Evolutionary conservation across 2,797 vertebrate species (phyloP).

Genomic region (Apodemus agrarius): DNA sequence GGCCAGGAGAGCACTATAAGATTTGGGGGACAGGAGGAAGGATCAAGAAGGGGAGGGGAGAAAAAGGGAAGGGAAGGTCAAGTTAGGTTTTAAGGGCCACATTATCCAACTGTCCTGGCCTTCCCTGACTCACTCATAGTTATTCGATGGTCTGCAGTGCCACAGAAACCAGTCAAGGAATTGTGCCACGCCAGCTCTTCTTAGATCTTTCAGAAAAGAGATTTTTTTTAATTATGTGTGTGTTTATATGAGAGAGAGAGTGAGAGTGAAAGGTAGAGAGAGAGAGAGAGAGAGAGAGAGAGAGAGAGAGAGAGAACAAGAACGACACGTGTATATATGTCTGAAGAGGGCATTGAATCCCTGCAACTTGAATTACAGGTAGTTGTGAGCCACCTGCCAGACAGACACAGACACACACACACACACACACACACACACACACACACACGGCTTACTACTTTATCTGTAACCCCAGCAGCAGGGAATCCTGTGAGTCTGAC

Average conservation of each 20-base stretch:
- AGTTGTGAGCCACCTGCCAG: background rate
- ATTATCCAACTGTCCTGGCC: background rate
- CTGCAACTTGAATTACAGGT: background rate
- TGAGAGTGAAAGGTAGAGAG: too few species aligned
- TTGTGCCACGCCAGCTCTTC: slow-evolving; percentile 1
- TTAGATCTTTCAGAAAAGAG: background rate
- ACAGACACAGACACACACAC: too few species aligned
- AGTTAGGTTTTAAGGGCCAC: background rate
- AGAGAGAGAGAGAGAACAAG: too few species aligned
- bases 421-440: background rate
- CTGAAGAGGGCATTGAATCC: background rate
- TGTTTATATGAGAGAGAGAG: background rate
- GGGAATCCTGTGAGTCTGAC: too few species aligned
- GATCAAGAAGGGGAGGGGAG: too few species aligned
- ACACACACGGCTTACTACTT: background rate
- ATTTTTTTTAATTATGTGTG: background rate
- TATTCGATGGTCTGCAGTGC: background rate
- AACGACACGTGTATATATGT: too few species aligned
- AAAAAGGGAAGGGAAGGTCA: too few species aligned
- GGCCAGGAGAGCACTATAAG: background rate
- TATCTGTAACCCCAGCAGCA: background rate
- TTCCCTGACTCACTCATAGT: slow-evolving; percentile 21
- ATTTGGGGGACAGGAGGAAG: too few species aligned
- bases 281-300: too few species aligned
- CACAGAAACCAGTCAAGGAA: slow-evolving; percentile 8